Conservation (phyloP, 1,140 invertebrate genomes). For the Sitophilus oryzae region DNA sequence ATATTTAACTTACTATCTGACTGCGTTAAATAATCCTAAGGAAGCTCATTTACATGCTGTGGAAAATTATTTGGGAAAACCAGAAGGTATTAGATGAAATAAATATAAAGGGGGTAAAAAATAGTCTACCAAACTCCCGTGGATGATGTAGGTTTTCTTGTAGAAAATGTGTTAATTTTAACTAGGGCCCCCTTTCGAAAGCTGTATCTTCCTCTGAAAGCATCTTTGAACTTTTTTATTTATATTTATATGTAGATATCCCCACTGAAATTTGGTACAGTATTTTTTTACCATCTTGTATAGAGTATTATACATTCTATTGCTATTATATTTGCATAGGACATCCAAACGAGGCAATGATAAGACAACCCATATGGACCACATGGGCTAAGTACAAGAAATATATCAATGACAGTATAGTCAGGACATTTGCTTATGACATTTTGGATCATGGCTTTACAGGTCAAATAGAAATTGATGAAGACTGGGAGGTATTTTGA, state of each 20-base stretch:
- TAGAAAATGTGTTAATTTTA: no score
- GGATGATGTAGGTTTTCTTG: no score
- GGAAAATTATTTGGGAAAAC: slow-evolving; percentile 53
- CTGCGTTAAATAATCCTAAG: slow-evolving; percentile 53
- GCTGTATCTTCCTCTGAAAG: no score
- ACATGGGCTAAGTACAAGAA: slow-evolving; percentile 80
- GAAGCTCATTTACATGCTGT: slow-evolving; percentile 58
- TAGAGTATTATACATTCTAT: no score
- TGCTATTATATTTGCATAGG: no score
- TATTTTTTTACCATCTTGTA: no score
- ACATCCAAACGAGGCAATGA: slow-evolving; percentile 65
- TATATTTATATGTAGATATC: background rate
- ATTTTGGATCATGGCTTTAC: slow-evolving; percentile 67
- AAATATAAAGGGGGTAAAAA: no score
- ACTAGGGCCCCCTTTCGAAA: no score
- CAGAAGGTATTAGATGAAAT: slow-evolving; percentile 45
- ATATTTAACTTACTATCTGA: slow-evolving; percentile 55
- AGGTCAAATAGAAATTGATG: slow-evolving; percentile 86
- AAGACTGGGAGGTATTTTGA: slow-evolving; percentile 72
- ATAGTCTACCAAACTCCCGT: no score
- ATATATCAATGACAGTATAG: slow-evolving; percentile 60
- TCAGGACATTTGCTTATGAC: slow-evolving; percentile 64
- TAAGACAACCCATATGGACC: slow-evolving; percentile 80
- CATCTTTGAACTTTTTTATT: no score
- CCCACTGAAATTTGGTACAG: no score